Evolutionary conservation across 2,797 vertebrate genomes (phyloP).

Genomic region (Premnoplex brunnescens): DNA sequence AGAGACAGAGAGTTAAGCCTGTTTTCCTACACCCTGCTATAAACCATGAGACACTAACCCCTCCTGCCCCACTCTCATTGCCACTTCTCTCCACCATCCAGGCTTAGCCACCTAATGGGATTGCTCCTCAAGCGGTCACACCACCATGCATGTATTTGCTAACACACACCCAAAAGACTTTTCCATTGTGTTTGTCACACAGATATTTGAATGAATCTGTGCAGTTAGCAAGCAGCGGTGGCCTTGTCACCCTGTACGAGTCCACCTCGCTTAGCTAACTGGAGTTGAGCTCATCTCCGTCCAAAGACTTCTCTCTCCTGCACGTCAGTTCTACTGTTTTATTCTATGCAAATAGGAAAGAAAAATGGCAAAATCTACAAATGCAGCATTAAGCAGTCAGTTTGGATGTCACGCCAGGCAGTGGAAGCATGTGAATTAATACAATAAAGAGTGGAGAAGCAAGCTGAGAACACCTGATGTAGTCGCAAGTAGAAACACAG

Average conservation of each 20-base stretch:
- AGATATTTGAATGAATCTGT: background rate
- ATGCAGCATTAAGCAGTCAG: background rate
- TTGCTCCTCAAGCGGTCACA: accelerated
- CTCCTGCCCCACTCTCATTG: background rate
- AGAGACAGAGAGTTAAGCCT: background rate
- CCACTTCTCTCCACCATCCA: background rate
- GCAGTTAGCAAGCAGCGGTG: background rate
- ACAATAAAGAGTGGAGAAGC: background rate
- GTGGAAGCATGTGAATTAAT: background rate
- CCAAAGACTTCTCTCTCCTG: background rate
- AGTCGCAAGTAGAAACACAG: background rate
- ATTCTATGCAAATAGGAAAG: background rate
- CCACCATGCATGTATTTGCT: background rate
- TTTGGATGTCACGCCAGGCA: background rate
- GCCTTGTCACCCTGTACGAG: background rate
- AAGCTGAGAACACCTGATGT: background rate
- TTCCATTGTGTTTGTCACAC: background rate
- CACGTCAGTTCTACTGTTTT: background rate
- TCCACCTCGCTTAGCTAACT: background rate
- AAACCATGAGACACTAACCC: background rate
- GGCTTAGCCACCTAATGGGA: background rate
- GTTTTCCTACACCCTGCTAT: background rate
- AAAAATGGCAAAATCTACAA: background rate
- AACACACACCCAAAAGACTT: background rate
- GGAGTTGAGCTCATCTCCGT: background rate